Evolutionary conservation across 2,888 invertebrate genomes (phyloP).

Genomic region (Tipula helvola): DNA sequence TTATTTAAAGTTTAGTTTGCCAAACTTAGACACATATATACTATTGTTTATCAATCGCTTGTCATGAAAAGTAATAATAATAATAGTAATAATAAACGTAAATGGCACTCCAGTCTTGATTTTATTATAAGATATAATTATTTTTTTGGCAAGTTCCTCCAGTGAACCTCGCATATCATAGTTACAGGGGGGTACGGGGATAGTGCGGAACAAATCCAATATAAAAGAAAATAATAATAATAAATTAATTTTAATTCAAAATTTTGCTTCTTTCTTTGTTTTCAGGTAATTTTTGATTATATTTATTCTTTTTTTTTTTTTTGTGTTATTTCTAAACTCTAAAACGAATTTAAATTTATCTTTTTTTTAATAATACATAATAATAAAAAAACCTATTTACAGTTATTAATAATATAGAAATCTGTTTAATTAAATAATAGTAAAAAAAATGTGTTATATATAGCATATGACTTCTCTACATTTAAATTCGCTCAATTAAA

Average conservation of each 20-base stretch:
- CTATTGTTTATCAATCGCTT: neutral
- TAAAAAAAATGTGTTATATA: neutral
- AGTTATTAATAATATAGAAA: neutral
- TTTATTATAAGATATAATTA: neutral
- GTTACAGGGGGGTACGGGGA: neutral
- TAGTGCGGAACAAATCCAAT: neutral
- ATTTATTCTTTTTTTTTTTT: neutral
- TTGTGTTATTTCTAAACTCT: neutral
- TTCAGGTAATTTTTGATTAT: neutral
- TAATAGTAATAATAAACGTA: neutral
- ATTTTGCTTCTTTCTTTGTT: neutral
- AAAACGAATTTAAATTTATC: neutral
- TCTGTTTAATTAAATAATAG: neutral
- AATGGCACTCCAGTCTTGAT: slow-evolving; percentile 4
- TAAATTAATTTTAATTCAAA: neutral
- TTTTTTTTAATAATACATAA: neutral
- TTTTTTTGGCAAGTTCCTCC: neutral
- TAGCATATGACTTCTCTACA: neutral
- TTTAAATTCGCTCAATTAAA: neutral
- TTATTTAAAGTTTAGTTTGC: neutral
- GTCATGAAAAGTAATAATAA: neutral
- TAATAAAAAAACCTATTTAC: neutral
- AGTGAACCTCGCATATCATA: neutral
- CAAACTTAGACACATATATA: neutral
- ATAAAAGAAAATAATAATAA: neutral